Percentiles rank a stretch among this genome's conserved stretches.
These are phyloP conservation scores for Indicator indicator DNA, from an alignment of 2,113 vertebrate species.

Conservation along the genomic window DNA sequence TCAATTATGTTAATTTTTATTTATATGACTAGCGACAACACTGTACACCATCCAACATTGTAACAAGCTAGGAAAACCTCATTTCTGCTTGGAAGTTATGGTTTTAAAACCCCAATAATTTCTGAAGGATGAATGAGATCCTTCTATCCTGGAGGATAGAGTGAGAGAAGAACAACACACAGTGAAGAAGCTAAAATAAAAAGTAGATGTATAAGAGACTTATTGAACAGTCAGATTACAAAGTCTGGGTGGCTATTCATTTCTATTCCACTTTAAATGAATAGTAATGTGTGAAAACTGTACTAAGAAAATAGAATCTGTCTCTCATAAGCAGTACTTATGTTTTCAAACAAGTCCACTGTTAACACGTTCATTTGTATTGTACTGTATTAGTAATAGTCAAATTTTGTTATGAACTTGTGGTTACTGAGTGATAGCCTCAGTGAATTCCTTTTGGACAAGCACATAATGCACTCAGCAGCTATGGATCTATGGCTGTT, in stretches of 20 bases:
- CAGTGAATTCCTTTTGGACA: conserved; percentile 15
- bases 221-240: background rate
- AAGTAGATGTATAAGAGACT: background rate
- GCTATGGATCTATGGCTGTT: background rate
- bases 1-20: conserved; percentile 39
- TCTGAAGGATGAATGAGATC: background rate
- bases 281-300: conserved; percentile 42
- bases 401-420: conserved; percentile 2
- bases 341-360: conserved; percentile 16
- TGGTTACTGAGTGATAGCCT: conserved; percentile 20
- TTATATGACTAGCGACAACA: conserved; percentile 28
- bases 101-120: background rate
- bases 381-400: conserved; percentile 17
- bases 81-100: conserved; percentile 26
- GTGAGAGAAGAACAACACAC: background rate
- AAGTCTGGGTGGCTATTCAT: background rate
- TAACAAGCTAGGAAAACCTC: background rate
- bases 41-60: conserved; percentile 30
- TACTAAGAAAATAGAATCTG: conserved; percentile 23
- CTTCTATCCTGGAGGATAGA: background rate
- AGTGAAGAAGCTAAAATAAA: background rate
- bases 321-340: background rate
- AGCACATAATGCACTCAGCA: background rate
- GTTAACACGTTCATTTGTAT: conserved; percentile 30
- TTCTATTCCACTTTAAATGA: conserved; percentile 40